Evolutionary conservation across 2,113 vertebrate genomes (phyloP).

Genomic region (Bujurquina vittata): DNA sequence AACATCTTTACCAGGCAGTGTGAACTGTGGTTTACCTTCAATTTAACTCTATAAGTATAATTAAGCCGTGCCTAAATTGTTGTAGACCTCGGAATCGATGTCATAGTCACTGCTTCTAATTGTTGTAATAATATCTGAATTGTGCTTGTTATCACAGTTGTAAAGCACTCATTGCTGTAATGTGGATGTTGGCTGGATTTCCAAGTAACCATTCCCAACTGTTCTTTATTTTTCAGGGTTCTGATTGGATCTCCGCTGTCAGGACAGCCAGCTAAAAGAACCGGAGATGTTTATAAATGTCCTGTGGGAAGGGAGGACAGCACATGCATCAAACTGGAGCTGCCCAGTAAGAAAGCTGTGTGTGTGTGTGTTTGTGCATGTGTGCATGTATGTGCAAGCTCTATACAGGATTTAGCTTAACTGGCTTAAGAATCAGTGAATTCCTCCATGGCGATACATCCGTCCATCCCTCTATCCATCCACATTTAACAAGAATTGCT

Average conservation of each 20-base stretch:
- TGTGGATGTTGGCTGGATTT: conserved; percentile 28
- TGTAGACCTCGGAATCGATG: background rate
- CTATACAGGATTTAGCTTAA: background rate
- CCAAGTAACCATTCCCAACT: conserved; percentile 1
- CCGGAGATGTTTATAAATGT: conserved; percentile 97
- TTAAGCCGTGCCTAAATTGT: conserved; percentile 15
- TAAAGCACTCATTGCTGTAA: background rate
- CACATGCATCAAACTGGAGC: conserved; percentile 86
- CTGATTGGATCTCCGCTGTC: conserved; percentile 93
- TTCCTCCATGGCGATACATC: background rate
- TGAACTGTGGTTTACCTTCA: conserved; percentile 21
- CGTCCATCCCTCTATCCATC: background rate
- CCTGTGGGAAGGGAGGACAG: conserved; percentile 79
- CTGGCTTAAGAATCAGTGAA: background rate
- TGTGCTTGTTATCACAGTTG: conserved; percentile 15
- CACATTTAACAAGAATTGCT: background rate
- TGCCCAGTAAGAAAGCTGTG: conserved; percentile 84
- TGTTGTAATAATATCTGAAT: conserved; percentile 12
- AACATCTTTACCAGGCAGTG: conserved; percentile 7
- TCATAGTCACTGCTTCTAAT: background rate
- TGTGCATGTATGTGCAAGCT: background rate
- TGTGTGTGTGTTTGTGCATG: background rate
- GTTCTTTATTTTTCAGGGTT: conserved; percentile 81
- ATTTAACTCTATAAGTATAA: conserved; percentile 27
- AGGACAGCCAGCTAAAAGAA: conserved; percentile 90